Base-by-base conservation (phyloP, 2,797 vertebrate species). In the Champsocephalus gunnari region DNA sequence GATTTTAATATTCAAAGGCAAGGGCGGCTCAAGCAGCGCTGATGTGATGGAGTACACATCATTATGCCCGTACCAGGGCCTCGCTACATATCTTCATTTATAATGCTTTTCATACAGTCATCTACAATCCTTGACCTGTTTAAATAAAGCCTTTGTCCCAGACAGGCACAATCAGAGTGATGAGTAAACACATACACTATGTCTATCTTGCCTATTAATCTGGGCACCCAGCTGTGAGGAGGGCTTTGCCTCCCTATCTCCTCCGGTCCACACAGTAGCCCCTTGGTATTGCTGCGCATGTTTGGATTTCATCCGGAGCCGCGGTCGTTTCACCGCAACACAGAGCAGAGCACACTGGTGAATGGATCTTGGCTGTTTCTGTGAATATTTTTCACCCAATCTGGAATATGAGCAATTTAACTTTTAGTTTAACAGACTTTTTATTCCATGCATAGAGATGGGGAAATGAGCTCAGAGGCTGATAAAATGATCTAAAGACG, bases 201-300 rank as follows among this genome's bases (percentile, higher is more conserved):
- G 79, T 90, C 91, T 94, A 95, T 96, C 95, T 94, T 92, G 86
- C 87, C 92, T 93, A 94, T 95, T 93, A 95, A 95, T 95, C 93
- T 92, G 93, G 82, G 84, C 93, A 94, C 80, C 90, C 93, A 92
- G 87, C 94, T 94, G 93, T 94, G 92, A 92, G 91, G 78, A 77
- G 44, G 80, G 83, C 85, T 86, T 82, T 83, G 88, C 86, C 71
- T 86, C 73, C 77, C 75, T 93, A 93, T 94, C 93, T 92, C 75
- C 73, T 64, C 80, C 41, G 68, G 88, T 90, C 89, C 88, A 88
- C 84, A 90, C 87, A 85, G 79, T 69, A 81, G 87, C 77, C 84
- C 32, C 51, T 76, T 77, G 77, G 73, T 82, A 71, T 83, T 82
- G 83, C 74, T 70, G 62, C 58, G 66, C 71, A 24, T 94, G 90